These are phyloP conservation scores for Hoplostethus atlanticus DNA, from an alignment of 2,797 vertebrate genomes.

Conservation along the genomic window DNA sequence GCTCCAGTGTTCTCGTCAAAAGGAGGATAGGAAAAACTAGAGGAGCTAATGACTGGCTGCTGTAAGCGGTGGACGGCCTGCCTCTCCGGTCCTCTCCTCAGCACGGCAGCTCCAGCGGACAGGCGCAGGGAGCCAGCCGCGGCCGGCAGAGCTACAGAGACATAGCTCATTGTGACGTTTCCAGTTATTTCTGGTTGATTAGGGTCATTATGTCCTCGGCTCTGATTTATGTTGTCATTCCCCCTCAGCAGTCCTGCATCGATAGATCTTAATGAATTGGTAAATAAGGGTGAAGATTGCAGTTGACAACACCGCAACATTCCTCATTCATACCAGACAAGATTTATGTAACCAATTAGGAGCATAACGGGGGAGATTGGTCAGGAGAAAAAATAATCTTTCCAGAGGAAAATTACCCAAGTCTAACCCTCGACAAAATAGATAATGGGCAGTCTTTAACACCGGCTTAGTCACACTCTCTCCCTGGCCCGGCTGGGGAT, in stretches of 20 bases:
- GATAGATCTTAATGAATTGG: slow-evolving; percentile 99
- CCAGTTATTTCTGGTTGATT: slow-evolving; percentile 99
- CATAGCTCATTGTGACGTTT: slow-evolving; percentile 99
- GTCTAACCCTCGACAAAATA: slow-evolving; percentile 94
- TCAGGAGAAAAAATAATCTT: slow-evolving; percentile 94
- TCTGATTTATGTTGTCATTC: slow-evolving; percentile 99
- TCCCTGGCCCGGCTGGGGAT: slow-evolving; percentile 54
- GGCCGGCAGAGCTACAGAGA: slow-evolving; percentile 84
- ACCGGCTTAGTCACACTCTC: slow-evolving; percentile 86
- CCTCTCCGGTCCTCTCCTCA: slow-evolving; percentile 48
- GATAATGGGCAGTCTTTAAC: slow-evolving; percentile 95
- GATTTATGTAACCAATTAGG: slow-evolving; percentile 99
- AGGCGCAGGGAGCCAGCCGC: slow-evolving; percentile 56
- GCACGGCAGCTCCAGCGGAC: slow-evolving; percentile 61
- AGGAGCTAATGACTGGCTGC: slow-evolving; percentile 90
- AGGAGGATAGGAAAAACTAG: slow-evolving; percentile 83
- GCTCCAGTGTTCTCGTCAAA: slow-evolving; percentile 50
- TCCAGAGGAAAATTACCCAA: slow-evolving; percentile 97
- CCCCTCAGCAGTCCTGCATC: slow-evolving; percentile 98
- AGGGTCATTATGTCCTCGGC: slow-evolving; percentile 98
- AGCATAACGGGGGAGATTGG: slow-evolving; percentile 94
- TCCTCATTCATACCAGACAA: slow-evolving; percentile 99
- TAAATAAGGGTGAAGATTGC: slow-evolving; percentile 99
- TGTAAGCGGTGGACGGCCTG: slow-evolving; percentile 36
- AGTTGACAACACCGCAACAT: slow-evolving; percentile 99